Conservation (phyloP, 1,140 invertebrate genomes). For the Proctacanthus coquilletti region DNA sequence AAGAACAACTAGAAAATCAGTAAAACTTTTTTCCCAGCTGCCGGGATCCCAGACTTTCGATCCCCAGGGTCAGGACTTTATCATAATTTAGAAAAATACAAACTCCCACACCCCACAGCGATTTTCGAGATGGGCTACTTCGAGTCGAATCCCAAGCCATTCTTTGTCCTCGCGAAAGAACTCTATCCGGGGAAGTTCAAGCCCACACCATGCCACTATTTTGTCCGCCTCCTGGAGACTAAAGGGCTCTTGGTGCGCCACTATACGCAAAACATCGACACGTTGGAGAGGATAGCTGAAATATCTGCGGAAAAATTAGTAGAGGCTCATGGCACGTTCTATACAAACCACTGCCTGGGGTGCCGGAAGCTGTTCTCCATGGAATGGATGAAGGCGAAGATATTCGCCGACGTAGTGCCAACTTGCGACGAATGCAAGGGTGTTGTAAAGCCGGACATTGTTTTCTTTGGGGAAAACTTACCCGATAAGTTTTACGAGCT, state of each 20-base stretch:
- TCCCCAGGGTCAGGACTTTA: slow-evolving; percentile 85
- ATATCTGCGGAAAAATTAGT: slow-evolving; percentile 71
- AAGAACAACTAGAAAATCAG: neutral
- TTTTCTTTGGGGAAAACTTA: slow-evolving; percentile 86
- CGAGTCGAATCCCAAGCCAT: slow-evolving; percentile 64
- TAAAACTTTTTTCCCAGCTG: slow-evolving; percentile 58
- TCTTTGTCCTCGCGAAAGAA: slow-evolving; percentile 73
- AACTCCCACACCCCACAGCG: slow-evolving; percentile 84
- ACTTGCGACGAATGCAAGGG: slow-evolving; percentile 52
- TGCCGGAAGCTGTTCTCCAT: slow-evolving; percentile 60
- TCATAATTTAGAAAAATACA: slow-evolving; percentile 81
- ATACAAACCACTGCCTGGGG: slow-evolving; percentile 70
- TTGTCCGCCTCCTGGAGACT: slow-evolving; percentile 61
- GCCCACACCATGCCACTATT: slow-evolving; percentile 72
- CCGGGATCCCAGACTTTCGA: slow-evolving; percentile 89
- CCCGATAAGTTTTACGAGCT: slow-evolving; percentile 56
- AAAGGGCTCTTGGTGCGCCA: slow-evolving; percentile 67
- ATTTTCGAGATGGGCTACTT: slow-evolving; percentile 87
- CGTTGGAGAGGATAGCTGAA: slow-evolving; percentile 75
- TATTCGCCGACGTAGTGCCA: slow-evolving; percentile 56
- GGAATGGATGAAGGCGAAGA: slow-evolving; percentile 60
- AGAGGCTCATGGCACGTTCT: slow-evolving; percentile 88
- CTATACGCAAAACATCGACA: slow-evolving; percentile 92
- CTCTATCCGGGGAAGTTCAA: slow-evolving; percentile 68
- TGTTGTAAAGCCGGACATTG: slow-evolving; percentile 84